Base-by-base conservation (phyloP, 2,888 invertebrate species). In the Lochmaea crataegi region DNA sequence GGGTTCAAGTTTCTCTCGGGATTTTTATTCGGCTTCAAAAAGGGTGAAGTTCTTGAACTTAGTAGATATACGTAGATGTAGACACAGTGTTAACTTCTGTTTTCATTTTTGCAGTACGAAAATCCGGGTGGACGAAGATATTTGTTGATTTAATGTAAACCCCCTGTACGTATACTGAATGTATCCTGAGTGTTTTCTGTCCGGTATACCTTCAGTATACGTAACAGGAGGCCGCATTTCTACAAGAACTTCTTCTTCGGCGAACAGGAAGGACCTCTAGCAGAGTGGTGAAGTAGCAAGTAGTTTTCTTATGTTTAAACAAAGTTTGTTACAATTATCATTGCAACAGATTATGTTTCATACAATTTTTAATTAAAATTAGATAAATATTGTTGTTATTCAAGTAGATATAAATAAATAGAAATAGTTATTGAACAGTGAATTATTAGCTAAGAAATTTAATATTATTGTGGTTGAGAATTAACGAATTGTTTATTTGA, bases 181-280 rank as follows among this genome's bases (percentile, higher is more conserved):
- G 96, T 97, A 96, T 96, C 96, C 96, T 96, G 96, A 96, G 96
- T 96, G 96, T 94, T 90, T 92, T 91, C 89, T 95, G 94, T 96
- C 96, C 96, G 96, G 96, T 96, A 96, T 97, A 97, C 96, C 96
- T 96, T 96, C 96, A 96, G 96, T 96, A 97, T 97, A 97, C 96
- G 96, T 97, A 96, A 96, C 96, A 96, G 95, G 96, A 96, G 95
- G 94, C 93, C 92, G 92, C 94, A 96, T 85, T 85, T 82, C 95
- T 89, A 87, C 86, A 87, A 92, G 79, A 71, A 71, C 68, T 41
- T 51, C 53, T 4, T 60, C 60, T 14, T 60, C 60, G 14, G 53
- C 3, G 16, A 10, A 56, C 57, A 58, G 64, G 57, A 57, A 14
- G 38, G 10, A 42, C 16, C 10, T 51, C 26, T 16, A 22, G 22